phyloP scores from a whole-genome alignment of 2,113 vertebrate genomes.

The Dromas ardeola region DNA sequence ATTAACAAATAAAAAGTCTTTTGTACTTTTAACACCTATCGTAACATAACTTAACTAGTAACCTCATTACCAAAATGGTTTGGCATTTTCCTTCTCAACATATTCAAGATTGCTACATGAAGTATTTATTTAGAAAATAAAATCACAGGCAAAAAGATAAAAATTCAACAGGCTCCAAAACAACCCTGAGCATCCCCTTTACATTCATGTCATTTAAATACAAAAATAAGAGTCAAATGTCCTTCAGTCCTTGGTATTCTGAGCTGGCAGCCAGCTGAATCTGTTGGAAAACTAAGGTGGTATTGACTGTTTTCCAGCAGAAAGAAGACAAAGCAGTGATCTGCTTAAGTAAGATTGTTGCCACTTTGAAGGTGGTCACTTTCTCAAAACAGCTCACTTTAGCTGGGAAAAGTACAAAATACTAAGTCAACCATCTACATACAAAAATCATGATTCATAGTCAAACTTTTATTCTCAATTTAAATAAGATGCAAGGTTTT shows the following conservation, averaged over 20 bases:
- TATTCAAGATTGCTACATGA: slow-evolving; percentile 76
- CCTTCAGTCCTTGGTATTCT: slow-evolving; percentile 73
- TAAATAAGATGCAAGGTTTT: slow-evolving; percentile 71
- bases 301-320: slow-evolving; percentile 42
- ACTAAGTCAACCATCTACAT: slow-evolving; percentile 73
- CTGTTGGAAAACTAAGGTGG: slow-evolving; percentile 60
- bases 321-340: slow-evolving; percentile 58
- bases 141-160: slow-evolving; percentile 80
- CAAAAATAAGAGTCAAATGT: slow-evolving; percentile 79
- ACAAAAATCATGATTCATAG: slow-evolving; percentile 70
- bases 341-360: slow-evolving; percentile 61
- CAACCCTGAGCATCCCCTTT: slow-evolving; percentile 92
- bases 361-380: slow-evolving; percentile 56
- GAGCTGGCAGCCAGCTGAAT: slow-evolving; percentile 62
- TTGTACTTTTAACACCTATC: slow-evolving; percentile 70
- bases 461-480: slow-evolving; percentile 70
- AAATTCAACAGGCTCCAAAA: slow-evolving; percentile 85
- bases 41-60: slow-evolving; percentile 74
- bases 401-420: slow-evolving; percentile 70
- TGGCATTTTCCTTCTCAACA: slow-evolving; percentile 75
- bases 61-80: slow-evolving; percentile 69
- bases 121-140: slow-evolving; percentile 77
- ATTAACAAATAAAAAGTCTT: slow-evolving; percentile 75
- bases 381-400: slow-evolving; percentile 60
- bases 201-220: slow-evolving; percentile 91